phyloP scores from a whole-genome alignment of 1,140 invertebrate species.

The Elysia chlorotica region DNA sequence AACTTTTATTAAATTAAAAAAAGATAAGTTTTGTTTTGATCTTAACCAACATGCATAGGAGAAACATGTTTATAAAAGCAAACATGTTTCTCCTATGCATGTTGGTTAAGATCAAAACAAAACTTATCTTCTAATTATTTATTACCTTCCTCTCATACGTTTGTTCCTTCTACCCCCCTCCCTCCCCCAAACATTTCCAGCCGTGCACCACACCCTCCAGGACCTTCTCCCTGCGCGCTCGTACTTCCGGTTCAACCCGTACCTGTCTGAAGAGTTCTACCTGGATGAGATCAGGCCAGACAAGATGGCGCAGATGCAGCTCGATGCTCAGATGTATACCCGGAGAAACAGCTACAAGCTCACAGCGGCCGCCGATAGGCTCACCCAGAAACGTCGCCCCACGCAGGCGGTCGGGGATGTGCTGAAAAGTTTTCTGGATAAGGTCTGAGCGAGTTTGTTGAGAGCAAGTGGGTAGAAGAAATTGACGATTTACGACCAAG shows the following conservation, averaged over 20 bases:
- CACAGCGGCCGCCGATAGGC: conserved; percentile 57
- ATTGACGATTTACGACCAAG: no score
- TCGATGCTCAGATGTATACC: conserved; percentile 75
- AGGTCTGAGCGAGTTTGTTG: no score
- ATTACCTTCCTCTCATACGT: no score
- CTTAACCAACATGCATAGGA: no score
- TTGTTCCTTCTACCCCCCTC: no score
- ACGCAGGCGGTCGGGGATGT: conserved; percentile 21
- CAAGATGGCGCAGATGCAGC: conserved; percentile 62
- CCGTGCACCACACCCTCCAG: conserved; percentile 75
- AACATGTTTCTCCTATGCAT: no score
- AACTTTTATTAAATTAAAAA: not conserved
- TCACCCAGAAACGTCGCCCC: conserved; percentile 7
- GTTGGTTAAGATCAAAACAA: no score
- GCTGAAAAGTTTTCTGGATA: conserved; percentile 4
- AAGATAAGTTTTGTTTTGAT: no score
- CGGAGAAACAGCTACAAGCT: conserved; percentile 77
- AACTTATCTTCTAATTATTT: no score
- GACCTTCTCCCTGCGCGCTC: conserved; percentile 78
- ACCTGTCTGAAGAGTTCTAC: conserved; percentile 78
- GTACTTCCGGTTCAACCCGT: conserved; percentile 92
- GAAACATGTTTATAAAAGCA: no score
- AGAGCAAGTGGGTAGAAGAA: no score
- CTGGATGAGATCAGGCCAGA: conserved; percentile 82
- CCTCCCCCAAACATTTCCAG: no score